Evolutionary conservation across 2,888 invertebrate genomes (phyloP), one percentile per base, ranked within the genome.

Genomic region (Leptopterna dolabrata): DNA sequence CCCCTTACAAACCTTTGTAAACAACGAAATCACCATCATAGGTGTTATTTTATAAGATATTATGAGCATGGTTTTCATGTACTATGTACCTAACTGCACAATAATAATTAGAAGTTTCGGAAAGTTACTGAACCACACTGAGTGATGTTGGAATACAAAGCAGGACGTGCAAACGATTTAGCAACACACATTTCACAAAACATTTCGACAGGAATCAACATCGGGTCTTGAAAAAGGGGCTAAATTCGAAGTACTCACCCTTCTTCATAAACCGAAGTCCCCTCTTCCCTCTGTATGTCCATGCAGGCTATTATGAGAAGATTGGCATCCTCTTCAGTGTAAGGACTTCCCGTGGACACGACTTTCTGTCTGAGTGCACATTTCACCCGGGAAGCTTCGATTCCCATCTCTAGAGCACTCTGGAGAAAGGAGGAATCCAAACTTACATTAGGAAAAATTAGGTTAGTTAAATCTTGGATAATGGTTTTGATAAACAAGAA

Each of bases 261-360:
- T 55, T 47, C 76, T 16, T 87, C 87, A n/a, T 29, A 76, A 14
- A 16, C 73, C 27, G 73, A 78, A 29, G 88, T 93, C 83, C 45
- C 45, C 90, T 95, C 95, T 89, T 93, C 93, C 85, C 94, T 91
- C 91, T 95, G 95, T 78, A 94, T 93, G 90, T 95, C 94, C 36
- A 96, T 92, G 3, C 95, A 95, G 9, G 96, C 95, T 91, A 95
- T 94, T 73, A 96, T 94, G 7, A 96, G 92, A 30, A 95, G 94
- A 90, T 96, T 95, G 0, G 95, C 93, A 82, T 85, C 85, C 0
- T 27, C n/a, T 24, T 87, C 81, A 13, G 36, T 92, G 91, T 95
- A 96, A 0, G 95, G 94, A 73, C 92, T 90, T 0, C 96, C 96
- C 90, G 93, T 91, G 82, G 91, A 92, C 88, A 93, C 93, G 86